Conservation (phyloP, 2,888 invertebrate genomes). For the Melinaea menophilus region DNA sequence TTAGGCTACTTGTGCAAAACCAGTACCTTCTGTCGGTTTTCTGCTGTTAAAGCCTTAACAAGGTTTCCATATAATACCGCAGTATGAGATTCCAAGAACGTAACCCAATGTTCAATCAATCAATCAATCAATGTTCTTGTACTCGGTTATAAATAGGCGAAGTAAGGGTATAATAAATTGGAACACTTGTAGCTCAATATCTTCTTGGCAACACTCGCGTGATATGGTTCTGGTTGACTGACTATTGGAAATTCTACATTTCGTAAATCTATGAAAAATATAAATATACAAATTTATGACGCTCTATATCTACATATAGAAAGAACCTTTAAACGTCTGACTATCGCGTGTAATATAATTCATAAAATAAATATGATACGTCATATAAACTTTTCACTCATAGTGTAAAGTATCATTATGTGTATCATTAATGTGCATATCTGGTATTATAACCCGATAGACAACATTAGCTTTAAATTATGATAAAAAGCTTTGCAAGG, state of each 20-base stretch:
- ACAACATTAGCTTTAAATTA: constrained; percentile 54
- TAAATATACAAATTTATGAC: not conserved
- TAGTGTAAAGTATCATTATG: no score
- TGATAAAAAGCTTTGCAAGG: constrained; percentile 51
- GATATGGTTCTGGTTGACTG: constrained; percentile 82
- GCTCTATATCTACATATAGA: no score
- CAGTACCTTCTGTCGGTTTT: constrained; percentile 69
- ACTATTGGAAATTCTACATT: constrained; percentile 80
- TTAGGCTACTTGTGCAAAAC: no score
- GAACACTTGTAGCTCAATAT: constrained; percentile 78
- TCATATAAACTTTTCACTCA: no score
- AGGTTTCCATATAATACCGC: constrained; percentile 75
- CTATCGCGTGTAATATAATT: constrained; percentile 17
- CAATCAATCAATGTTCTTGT: constrained; percentile 61
- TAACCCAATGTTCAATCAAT: constrained; percentile 80
- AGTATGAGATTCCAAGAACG: constrained; percentile 81
- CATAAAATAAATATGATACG: no score
- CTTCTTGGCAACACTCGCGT: constrained; percentile 77
- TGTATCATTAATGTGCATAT: no score
- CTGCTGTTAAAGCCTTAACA: constrained; percentile 63
- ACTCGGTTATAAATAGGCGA: constrained; percentile 58
- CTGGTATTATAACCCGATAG: constrained; percentile 25
- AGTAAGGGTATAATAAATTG: constrained; percentile 75
- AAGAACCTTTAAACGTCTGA: no score
- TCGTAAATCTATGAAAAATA: constrained; percentile 73